Evolutionary conservation across 2,113 vertebrate genomes (phyloP).

Genomic region (Cebidichthys violaceus): DNA sequence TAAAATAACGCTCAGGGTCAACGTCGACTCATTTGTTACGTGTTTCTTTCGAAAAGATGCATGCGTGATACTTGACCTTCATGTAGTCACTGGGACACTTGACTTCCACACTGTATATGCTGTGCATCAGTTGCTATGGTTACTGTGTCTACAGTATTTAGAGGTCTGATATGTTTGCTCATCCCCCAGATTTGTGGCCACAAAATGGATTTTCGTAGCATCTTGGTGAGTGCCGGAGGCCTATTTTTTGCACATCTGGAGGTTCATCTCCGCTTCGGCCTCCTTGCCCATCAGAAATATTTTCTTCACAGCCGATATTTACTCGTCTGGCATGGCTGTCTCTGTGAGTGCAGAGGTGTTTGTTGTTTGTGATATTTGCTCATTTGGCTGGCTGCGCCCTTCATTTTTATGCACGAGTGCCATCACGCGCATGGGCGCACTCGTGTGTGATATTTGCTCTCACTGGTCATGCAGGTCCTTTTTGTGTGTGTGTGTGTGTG

Average conservation of each 20-base stretch:
- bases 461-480: slow-evolving; percentile 32
- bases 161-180: not conserved
- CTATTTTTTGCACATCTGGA: not conserved
- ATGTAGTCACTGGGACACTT: not conserved
- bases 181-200: not conserved
- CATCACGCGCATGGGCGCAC: not conserved
- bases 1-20: too few relatives aligned
- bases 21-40: too few relatives aligned
- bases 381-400: slow-evolving; percentile 39
- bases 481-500: slow-evolving; percentile 1
- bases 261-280: not conserved
- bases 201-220: slow-evolving; percentile 16
- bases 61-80: not conserved
- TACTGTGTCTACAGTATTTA: slow-evolving; percentile 9
- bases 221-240: too few relatives aligned
- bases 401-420: slow-evolving; percentile 30
- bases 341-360: slow-evolving; percentile 4
- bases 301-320: slow-evolving; percentile 45
- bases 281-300: not conserved
- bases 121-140: not conserved
- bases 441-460: slow-evolving; percentile 43
- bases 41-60: too few relatives aligned
- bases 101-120: not conserved
- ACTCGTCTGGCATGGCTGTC: slow-evolving; percentile 31
- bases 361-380: slow-evolving; percentile 48